Conservation (phyloP, 2,797 vertebrate species). For the Megalops cyprinoides region DNA sequence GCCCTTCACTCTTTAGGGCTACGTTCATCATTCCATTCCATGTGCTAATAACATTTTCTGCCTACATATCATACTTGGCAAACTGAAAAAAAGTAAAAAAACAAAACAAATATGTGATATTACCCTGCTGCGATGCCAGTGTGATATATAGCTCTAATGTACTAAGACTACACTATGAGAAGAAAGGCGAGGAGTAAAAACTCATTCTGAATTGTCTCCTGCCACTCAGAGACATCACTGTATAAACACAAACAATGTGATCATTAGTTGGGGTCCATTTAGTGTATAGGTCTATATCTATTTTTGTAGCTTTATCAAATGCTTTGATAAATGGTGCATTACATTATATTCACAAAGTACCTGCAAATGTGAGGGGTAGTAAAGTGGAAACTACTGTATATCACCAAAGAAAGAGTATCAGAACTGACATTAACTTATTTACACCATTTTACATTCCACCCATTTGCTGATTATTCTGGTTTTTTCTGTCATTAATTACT, state of each 20-base stretch:
- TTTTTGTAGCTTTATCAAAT: no score
- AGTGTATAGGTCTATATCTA: not conserved
- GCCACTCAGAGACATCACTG: constrained; percentile 11
- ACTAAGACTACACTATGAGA: not conserved
- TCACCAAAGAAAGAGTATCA: no score
- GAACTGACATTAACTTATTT: no score
- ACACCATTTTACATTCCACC: no score
- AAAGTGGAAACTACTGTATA: no score
- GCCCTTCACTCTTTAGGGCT: not conserved
- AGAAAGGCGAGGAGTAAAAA: not conserved
- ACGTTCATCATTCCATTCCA: constrained; percentile 6
- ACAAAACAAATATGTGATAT: constrained; percentile 17
- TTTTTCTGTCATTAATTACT: no score
- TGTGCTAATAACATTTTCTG: not conserved
- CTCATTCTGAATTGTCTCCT: not conserved
- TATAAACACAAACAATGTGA: not conserved
- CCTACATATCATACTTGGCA: constrained; percentile 2
- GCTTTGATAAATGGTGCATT: no score
- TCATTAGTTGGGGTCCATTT: not conserved
- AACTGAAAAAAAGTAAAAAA: constrained; percentile 2
- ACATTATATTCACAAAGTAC: no score
- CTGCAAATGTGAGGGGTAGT: no score
- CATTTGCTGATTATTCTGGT: no score
- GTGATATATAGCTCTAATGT: constrained; percentile 17
- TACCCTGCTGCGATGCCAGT: not conserved